Evolutionary conservation across 2,797 vertebrate species (phyloP).

Genomic region (Hapalemur alaotrensis): DNA sequence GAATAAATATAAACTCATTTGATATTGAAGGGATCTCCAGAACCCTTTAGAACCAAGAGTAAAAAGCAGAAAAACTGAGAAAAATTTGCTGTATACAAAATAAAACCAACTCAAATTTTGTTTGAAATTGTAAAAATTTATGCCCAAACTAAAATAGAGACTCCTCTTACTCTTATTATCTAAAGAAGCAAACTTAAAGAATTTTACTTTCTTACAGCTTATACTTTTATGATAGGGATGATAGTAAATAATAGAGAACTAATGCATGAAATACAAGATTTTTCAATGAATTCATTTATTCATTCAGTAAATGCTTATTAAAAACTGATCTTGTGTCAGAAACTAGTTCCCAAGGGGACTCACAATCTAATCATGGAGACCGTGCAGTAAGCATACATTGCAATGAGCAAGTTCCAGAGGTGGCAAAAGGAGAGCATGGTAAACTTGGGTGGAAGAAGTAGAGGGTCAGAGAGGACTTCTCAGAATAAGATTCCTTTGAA

Average conservation of each 20-base stretch:
- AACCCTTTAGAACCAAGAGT: slow-evolving; percentile 14
- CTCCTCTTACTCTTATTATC: background rate
- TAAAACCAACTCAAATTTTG: slow-evolving; percentile 29
- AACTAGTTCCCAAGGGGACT: background rate
- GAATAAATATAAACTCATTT: slow-evolving; percentile 33
- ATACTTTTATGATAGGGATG: background rate
- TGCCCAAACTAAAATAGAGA: background rate
- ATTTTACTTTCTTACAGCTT: background rate
- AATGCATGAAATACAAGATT: background rate
- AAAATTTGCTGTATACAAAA: slow-evolving; percentile 13
- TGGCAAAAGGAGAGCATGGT: background rate
- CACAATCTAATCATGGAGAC: background rate
- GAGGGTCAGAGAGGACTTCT: background rate
- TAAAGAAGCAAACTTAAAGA: slow-evolving; percentile 11
- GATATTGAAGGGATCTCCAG: background rate
- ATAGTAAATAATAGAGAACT: slow-evolving; percentile 15
- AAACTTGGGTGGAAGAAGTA: background rate
- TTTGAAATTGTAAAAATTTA: slow-evolving; percentile 8
- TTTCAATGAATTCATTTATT: slow-evolving; percentile 18
- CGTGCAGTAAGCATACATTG: background rate
- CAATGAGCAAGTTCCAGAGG: background rate
- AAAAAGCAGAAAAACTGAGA: background rate
- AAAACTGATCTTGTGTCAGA: background rate
- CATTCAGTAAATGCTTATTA: background rate
- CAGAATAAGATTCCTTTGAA: background rate